A percentile compares a stretch with the other conserved stretches of the same genome.
These are phyloP conservation scores for Nasonia oneida DNA, from an alignment of 2,888 invertebrate species.

Conservation along the genomic window DNA sequence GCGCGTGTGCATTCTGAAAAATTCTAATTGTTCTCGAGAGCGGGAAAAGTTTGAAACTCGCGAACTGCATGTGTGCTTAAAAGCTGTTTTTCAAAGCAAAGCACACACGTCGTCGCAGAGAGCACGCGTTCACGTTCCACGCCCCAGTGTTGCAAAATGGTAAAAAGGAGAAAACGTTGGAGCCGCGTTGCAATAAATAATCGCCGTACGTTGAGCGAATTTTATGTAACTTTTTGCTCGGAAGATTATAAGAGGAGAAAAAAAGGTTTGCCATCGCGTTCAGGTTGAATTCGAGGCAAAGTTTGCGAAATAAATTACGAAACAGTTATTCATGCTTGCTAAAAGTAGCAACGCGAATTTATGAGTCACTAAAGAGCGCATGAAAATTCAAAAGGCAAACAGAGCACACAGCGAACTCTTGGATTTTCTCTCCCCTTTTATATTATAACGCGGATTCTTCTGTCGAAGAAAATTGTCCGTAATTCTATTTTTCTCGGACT, in stretches of 20 bases:
- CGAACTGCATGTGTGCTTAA: background rate
- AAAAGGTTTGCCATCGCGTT: background rate
- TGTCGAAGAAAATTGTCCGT: constrained; percentile 1
- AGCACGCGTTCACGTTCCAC: background rate
- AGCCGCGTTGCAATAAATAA: background rate
- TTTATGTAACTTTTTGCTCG: background rate
- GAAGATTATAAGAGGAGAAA: background rate
- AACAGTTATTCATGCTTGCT: background rate
- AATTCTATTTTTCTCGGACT: background rate
- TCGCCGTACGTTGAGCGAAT: background rate
- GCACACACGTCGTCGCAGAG: too few species aligned
- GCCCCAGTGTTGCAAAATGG: background rate
- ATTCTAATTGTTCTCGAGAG: background rate
- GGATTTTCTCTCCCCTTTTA: too few species aligned
- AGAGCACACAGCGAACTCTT: background rate
- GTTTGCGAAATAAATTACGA: background rate
- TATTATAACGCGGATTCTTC: background rate
- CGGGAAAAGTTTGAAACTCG: background rate
- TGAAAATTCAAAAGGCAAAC: constrained; percentile 39
- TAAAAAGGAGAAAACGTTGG: background rate
- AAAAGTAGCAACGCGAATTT: constrained; percentile 37
- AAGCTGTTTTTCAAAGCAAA: background rate
- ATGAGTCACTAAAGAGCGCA: constrained; percentile 17
- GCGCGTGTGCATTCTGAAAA: background rate
- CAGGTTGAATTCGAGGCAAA: background rate